A percentile compares a stretch with the other conserved stretches of the same genome.
These are phyloP conservation scores for Brienomyrus longianalis DNA, from an alignment of 2,113 vertebrate species.

Conservation along the genomic window DNA sequence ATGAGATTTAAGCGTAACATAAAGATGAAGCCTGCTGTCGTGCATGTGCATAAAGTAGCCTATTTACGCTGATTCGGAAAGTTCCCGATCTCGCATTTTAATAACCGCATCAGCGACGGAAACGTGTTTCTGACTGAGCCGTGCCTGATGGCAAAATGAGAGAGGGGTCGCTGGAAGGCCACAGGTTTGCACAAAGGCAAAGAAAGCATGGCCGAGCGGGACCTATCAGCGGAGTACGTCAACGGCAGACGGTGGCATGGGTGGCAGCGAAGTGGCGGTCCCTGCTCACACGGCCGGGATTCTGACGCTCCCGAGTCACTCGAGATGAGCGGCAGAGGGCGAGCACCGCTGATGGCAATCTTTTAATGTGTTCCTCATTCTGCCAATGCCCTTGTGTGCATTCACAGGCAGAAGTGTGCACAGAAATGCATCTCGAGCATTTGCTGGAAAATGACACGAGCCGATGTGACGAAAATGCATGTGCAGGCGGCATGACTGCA, in stretches of 20 bases:
- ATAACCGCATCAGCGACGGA: not conserved
- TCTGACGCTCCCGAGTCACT: not conserved
- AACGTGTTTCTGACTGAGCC: not conserved
- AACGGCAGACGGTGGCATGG: not conserved
- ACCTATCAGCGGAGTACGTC: not conserved
- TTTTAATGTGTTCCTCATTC: conserved; percentile 50
- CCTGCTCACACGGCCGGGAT: not conserved
- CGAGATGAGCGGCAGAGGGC: not conserved
- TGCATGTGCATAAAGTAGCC: not conserved
- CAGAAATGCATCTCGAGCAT: conserved; percentile 61
- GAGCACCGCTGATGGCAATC: conserved; percentile 39
- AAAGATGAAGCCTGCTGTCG: not conserved
- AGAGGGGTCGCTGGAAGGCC: not conserved
- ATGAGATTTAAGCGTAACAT: not conserved
- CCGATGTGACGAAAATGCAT: conserved; percentile 55
- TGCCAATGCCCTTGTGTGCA: conserved; percentile 41
- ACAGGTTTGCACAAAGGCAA: not conserved
- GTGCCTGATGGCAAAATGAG: not conserved
- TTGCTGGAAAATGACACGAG: conserved; percentile 62
- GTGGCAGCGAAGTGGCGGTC: not conserved
- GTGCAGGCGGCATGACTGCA: conserved; percentile 32
- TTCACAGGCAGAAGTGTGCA: conserved; percentile 45
- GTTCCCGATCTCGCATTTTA: not conserved
- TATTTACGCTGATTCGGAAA: conserved; percentile 3
- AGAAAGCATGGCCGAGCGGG: not conserved